phyloP scores from a whole-genome alignment of 2,888 invertebrate genomes.

The Dynastes hyllus region DNA sequence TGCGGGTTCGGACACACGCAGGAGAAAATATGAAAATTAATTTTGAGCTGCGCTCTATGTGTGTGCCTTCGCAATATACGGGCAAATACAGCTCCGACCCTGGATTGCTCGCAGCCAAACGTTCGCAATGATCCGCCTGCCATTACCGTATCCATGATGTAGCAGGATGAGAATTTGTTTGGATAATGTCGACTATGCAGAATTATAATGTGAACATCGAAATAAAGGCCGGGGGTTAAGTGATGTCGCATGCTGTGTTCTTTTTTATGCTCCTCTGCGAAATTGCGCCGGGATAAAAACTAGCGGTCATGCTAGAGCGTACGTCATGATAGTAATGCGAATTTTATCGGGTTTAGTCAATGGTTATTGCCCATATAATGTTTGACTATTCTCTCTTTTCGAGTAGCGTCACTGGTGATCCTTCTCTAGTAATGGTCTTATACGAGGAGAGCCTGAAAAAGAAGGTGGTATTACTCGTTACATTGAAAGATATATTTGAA shows the following conservation, averaged over 20 bases:
- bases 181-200: constrained; percentile 21
- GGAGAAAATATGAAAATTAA: constrained; percentile 21
- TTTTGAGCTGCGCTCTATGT: background rate
- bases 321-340: background rate
- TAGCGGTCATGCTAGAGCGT: background rate
- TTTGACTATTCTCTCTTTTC: too few relatives aligned
- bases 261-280: constrained; percentile 21
- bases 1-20: background rate
- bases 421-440: too few relatives aligned
- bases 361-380: too few relatives aligned
- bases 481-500: too few relatives aligned
- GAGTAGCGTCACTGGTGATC: too few relatives aligned
- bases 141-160: background rate
- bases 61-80: constrained; percentile 4
- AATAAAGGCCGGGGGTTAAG: constrained; percentile 27
- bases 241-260: constrained; percentile 3
- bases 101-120: background rate
- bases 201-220: constrained; percentile 26
- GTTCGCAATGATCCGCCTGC: constrained; percentile 2
- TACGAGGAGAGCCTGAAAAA: too few relatives aligned
- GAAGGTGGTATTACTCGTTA: too few relatives aligned
- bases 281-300: constrained; percentile 8
- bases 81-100: background rate
- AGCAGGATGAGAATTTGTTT: constrained; percentile 26
- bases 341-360: background rate